Conservation (phyloP, 2,888 invertebrate species). For the Noctua pronuba region DNA sequence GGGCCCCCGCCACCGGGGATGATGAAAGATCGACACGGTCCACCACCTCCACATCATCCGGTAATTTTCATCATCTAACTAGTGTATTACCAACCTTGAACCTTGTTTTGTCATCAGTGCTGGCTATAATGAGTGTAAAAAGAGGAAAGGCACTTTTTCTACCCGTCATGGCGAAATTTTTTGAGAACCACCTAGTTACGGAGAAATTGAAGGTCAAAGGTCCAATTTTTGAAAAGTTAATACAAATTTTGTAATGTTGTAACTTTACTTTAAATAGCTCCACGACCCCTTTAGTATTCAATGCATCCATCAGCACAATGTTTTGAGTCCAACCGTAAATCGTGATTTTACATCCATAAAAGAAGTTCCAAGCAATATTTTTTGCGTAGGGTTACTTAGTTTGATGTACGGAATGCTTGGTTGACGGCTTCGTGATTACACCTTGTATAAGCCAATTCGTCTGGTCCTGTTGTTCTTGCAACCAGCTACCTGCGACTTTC, state of each 20-base stretch:
- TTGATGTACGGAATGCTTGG: background rate
- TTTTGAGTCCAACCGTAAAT: background rate
- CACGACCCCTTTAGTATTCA: background rate
- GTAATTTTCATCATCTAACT: slow-evolving; percentile 68
- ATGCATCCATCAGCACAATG: background rate
- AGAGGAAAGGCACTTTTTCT: no score
- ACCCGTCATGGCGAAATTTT: no score
- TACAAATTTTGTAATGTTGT: background rate
- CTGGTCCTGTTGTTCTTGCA: background rate
- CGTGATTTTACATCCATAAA: background rate
- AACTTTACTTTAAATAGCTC: background rate
- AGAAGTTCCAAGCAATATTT: background rate
- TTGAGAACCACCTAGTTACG: background rate
- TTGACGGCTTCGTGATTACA: background rate
- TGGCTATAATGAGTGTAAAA: no score
- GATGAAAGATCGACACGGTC: slow-evolving; percentile 91
- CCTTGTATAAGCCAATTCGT: background rate
- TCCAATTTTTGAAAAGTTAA: background rate
- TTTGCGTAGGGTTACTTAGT: background rate
- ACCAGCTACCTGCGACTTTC: background rate
- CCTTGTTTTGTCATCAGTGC: background rate
- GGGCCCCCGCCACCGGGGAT: slow-evolving; percentile 89
- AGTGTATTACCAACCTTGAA: background rate
- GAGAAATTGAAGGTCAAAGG: background rate
- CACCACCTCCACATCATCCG: slow-evolving; percentile 88